Evolutionary conservation across 2,797 vertebrate species (phyloP).

Genomic region (Megaceryle alcyon): DNA sequence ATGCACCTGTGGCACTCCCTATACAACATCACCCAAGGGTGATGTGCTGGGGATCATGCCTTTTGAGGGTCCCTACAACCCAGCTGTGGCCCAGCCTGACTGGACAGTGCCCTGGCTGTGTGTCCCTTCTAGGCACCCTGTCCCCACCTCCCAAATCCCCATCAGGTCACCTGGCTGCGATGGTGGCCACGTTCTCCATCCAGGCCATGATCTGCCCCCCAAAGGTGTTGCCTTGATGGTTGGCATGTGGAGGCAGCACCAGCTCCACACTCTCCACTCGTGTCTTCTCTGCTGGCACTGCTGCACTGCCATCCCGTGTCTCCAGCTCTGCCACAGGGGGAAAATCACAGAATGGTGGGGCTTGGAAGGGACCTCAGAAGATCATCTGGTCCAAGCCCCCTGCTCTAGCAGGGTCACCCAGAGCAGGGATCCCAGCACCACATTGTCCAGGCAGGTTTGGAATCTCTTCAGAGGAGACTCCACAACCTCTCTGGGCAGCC

Average conservation of each 20-base stretch:
- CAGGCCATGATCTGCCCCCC: conserved; percentile 99
- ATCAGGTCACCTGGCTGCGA: conserved; percentile 87
- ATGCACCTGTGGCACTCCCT: rapidly evolving
- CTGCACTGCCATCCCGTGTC: conserved; percentile 77
- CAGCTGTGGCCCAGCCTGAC: neutral
- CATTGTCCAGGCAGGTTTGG: neutral
- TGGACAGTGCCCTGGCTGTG: rapidly evolving
- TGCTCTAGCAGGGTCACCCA: neutral
- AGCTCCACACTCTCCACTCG: conserved; percentile 95
- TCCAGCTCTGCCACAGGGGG: conserved; percentile 55
- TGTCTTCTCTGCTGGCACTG: conserved; percentile 85
- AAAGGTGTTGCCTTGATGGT: conserved; percentile 96
- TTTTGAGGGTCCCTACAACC: neutral
- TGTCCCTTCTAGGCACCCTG: neutral
- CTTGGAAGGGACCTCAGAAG: neutral
- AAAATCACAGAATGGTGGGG: neutral
- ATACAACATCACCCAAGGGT: rapidly evolving
- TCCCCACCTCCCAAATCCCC: neutral
- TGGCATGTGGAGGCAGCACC: conserved; percentile 93
- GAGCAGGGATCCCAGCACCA: neutral
- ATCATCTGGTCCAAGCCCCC: neutral
- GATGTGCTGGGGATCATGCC: neutral
- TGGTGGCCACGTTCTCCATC: conserved; percentile 98
- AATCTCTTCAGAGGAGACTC: neutral
- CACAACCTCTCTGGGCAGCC: neutral